Evolutionary conservation across 2,888 invertebrate species (phyloP).

Genomic region (Syrista parreyssii): DNA sequence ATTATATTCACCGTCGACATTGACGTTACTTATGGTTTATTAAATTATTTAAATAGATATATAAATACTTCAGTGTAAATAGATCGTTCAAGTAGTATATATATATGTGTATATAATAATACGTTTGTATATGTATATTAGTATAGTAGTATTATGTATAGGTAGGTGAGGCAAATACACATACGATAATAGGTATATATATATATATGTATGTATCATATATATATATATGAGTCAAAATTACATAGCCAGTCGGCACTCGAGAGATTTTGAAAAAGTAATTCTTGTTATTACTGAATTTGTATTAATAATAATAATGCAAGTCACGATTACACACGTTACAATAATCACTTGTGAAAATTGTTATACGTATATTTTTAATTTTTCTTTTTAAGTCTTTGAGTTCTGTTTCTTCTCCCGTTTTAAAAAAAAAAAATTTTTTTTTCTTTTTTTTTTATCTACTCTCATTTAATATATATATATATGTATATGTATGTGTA

Average conservation of each 20-base stretch:
- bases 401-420: slow-evolving; percentile 8
- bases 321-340: not conserved
- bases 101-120: slow-evolving; percentile 6
- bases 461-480: not conserved
- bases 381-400: slow-evolving; percentile 15
- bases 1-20: not conserved
- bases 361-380: not conserved
- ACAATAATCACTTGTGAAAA: not conserved
- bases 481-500: no score
- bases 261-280: not conserved
- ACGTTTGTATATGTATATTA: not conserved
- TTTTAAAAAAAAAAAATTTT: slow-evolving; percentile 17
- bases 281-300: not conserved
- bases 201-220: slow-evolving; percentile 6
- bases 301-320: not conserved
- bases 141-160: not conserved
- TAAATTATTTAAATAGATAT: not conserved
- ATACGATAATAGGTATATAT: slow-evolving; percentile 5
- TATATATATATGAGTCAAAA: slow-evolving; percentile 4
- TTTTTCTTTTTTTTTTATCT: not conserved
- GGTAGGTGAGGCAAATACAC: not conserved
- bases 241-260: not conserved
- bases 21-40: not conserved
- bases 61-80: slow-evolving; percentile 48
- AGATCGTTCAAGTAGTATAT: slow-evolving; percentile 46